Conservation (phyloP, 1,140 invertebrate genomes). For the Sminthurides bifidus region DNA sequence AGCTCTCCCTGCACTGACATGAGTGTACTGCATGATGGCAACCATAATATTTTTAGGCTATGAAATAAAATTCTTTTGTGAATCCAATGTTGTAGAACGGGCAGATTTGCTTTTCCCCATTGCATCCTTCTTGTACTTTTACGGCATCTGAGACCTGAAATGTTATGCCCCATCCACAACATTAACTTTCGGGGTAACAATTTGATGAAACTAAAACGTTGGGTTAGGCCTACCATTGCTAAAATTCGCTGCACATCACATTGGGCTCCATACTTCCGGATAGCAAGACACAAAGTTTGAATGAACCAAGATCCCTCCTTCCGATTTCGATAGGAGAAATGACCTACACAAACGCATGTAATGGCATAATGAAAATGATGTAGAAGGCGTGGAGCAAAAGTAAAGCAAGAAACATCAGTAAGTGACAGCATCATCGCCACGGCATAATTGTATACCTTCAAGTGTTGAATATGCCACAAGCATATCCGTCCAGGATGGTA, state of each 20-base stretch:
- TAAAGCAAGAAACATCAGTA: slow-evolving; percentile 1
- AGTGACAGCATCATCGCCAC: not conserved
- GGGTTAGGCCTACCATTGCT: not conserved
- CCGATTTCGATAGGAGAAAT: slow-evolving; percentile 51
- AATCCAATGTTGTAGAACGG: slow-evolving; percentile 20
- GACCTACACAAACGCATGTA: slow-evolving; percentile 44
- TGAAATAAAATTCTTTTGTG: slow-evolving; percentile 17
- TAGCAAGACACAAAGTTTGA: slow-evolving; percentile 56
- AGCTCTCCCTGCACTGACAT: too few relatives aligned
- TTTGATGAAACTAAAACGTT: not conserved
- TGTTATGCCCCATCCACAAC: too few relatives aligned
- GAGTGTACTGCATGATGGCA: too few relatives aligned
- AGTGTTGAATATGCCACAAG: slow-evolving; percentile 53
- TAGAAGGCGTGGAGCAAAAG: not conserved
- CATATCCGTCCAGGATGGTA: slow-evolving; percentile 48
- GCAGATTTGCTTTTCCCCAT: slow-evolving; percentile 16
- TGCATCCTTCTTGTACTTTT: not conserved
- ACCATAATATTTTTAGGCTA: too few relatives aligned
- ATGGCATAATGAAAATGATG: too few relatives aligned
- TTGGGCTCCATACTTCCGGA: slow-evolving; percentile 47
- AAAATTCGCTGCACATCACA: not conserved
- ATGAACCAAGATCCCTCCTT: slow-evolving; percentile 60
- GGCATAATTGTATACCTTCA: slow-evolving; percentile 37
- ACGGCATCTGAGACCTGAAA: slow-evolving; percentile 8
- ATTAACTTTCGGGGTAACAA: too few relatives aligned